Evolutionary conservation across 2,113 vertebrate species (phyloP).

Genomic region (Hippocampus comes): DNA sequence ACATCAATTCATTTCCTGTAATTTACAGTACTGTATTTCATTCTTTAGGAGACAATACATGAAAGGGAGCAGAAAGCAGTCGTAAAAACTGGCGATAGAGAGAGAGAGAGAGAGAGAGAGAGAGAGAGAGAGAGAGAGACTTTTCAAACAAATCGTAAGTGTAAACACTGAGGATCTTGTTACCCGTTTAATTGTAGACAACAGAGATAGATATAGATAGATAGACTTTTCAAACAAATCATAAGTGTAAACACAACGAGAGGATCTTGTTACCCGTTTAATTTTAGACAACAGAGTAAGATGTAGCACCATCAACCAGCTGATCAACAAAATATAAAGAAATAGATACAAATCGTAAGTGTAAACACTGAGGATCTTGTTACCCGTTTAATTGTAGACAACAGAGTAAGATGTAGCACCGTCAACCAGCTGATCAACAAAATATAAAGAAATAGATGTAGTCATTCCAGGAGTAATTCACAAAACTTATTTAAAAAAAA

Average conservation of each 20-base stretch:
- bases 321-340: neutral
- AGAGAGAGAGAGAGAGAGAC: too few species aligned
- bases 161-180: neutral
- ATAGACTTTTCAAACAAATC: too few species aligned
- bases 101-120: too few species aligned
- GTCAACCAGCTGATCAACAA: neutral
- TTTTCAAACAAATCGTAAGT: neutral
- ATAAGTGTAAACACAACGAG: too few species aligned
- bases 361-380: neutral
- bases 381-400: conserved; percentile 1
- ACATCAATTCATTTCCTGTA: neutral
- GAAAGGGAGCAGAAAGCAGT: too few species aligned
- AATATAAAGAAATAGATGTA: neutral
- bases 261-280: neutral
- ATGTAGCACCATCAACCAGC: conserved; percentile 3
- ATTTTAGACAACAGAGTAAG: neutral
- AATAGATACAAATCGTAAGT: neutral
- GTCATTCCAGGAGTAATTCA: neutral
- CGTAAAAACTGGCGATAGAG: too few species aligned
- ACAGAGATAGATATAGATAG: too few species aligned
- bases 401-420: conserved; percentile 7
- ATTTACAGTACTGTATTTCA: too few species aligned
- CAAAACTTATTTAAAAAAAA: neutral
- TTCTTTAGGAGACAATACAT: too few species aligned
- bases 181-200: too few species aligned